phyloP scores from a whole-genome alignment of 2,797 vertebrate species.

The Huso huso region DNA sequence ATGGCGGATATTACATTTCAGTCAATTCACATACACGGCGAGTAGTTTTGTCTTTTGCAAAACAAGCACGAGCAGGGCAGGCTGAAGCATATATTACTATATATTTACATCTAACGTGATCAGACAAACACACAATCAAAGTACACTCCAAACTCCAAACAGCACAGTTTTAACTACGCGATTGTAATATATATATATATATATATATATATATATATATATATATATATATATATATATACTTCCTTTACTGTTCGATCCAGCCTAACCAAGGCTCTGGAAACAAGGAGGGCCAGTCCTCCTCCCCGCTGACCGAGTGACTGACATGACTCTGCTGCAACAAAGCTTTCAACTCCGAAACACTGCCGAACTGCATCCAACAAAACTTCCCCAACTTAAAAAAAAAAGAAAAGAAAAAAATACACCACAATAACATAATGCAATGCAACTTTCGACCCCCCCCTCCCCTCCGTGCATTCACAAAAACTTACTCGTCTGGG shows the following conservation, averaged over 20 bases:
- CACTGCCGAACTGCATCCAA: neutral
- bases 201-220: too few relatives aligned
- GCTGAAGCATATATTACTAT: too few relatives aligned
- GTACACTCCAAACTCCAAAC: too few relatives aligned
- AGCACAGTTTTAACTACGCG: too few relatives aligned
- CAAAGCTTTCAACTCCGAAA: neutral
- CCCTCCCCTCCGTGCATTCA: too few relatives aligned
- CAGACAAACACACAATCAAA: too few relatives aligned
- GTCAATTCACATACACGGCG: slow-evolving; percentile 54
- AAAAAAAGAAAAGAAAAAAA: neutral
- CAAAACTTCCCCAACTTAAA: slow-evolving; percentile 11
- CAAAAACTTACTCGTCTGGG: slow-evolving; percentile 58
- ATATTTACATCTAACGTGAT: too few relatives aligned
- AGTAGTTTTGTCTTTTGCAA: too few relatives aligned
- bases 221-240: too few relatives aligned
- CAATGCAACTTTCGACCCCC: too few relatives aligned
- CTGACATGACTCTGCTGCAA: slow-evolving; percentile 24
- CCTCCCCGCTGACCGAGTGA: slow-evolving; percentile 7
- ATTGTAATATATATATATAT: too few relatives aligned
- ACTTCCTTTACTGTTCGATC: slow-evolving; percentile 28
- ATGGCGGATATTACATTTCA: slow-evolving; percentile 73
- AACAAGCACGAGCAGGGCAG: too few relatives aligned
- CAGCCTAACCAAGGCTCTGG: slow-evolving; percentile 41
- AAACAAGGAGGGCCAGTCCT: slow-evolving; percentile 25
- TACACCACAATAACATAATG: neutral